These are phyloP conservation scores for Metallyticus violacea DNA, from an alignment of 2,888 invertebrate genomes.

Conservation along the genomic window DNA sequence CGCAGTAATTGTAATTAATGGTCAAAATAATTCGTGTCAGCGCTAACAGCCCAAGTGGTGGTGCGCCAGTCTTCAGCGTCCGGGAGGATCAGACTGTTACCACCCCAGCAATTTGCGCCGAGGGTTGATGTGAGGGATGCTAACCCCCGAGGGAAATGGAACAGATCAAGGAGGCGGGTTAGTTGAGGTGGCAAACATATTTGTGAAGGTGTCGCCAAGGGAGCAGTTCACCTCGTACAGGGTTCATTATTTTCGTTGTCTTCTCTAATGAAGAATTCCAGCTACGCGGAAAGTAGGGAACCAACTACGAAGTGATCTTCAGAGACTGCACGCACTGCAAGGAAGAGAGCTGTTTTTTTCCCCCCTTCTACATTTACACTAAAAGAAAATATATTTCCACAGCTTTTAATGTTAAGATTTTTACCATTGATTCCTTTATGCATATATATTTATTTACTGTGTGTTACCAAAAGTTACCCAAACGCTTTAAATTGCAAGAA, in stretches of 20 bases:
- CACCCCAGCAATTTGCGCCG: background rate
- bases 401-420: background rate
- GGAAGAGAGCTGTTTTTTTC: background rate
- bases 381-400: background rate
- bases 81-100: too few species aligned
- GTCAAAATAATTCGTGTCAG: background rate
- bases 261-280: background rate
- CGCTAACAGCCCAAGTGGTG: background rate
- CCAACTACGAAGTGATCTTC: background rate
- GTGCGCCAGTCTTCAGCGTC: too few species aligned
- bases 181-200: background rate
- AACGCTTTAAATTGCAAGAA: too few species aligned
- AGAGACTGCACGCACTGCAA: too few species aligned
- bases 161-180: background rate
- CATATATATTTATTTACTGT: too few species aligned
- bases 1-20: background rate
- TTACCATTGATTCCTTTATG: background rate
- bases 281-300: background rate
- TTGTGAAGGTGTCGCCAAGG: slow-evolving; percentile 9
- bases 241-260: background rate
- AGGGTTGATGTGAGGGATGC: too few species aligned
- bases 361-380: too few species aligned
- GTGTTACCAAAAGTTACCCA: too few species aligned
- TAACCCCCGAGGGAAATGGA: background rate
- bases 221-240: background rate